Evolutionary conservation across 1,140 invertebrate species (phyloP), one percentile per base, ranked within the genome.

Genomic region (Drosophila seguyi): DNA sequence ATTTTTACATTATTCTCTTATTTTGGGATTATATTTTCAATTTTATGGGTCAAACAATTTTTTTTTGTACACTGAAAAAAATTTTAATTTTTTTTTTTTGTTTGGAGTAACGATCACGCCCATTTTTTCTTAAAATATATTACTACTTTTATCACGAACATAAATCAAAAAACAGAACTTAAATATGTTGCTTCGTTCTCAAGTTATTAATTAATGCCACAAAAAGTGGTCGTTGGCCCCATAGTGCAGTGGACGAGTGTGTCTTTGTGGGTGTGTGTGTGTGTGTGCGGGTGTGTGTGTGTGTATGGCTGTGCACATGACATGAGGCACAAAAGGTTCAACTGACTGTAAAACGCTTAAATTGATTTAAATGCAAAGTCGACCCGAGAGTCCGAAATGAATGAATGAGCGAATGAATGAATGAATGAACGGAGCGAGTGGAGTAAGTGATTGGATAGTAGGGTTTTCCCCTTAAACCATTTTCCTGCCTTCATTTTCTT

Each of bases 321-420:
- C 58, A 77, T 74, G 77, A 60, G 62, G 82, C 65, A 81, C 80
- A 88, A 88, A 88, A 84, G 80, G 80, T 84, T 88, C 84, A 88
- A 88, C 84, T 88, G 84, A 88, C 84, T 88, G 84, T 84, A 84
- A 87, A 77, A 90, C 78, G 84, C 85, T 90, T 90, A 88, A 88
- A 88, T 87, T 90, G 84, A 88, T 88, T 90, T 90, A 88, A 88
- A 90, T 88, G 80, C 81, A 88, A 78, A 83, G 84, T 75, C 62
- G 61, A 73, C 84, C 84, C 69, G 81, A 88, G 75, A 75, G 50
- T 71, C 63, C 66, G 57, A 74, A 75, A 66, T 79, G 56, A 78
- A 67, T 75, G 79, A 87, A 68, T 69, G 81, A 75, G 36, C 58
- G 69, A 86, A 39, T 69, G 74, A 71, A 20, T 72, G 60, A 63